phyloP scores from a whole-genome alignment of 2,888 invertebrate genomes.

The Aradus depressus region DNA sequence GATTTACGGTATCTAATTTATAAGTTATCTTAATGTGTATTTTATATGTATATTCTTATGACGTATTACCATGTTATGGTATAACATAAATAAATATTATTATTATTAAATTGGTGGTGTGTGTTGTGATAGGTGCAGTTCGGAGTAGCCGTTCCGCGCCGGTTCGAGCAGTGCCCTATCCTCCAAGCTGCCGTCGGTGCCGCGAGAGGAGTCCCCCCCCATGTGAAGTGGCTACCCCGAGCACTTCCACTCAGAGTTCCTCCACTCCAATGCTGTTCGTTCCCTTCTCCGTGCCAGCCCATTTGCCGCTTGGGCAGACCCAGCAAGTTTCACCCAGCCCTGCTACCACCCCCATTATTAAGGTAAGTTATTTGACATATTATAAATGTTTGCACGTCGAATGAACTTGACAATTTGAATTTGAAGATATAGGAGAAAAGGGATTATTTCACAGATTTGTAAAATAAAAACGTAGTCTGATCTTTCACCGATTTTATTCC shows the following conservation, averaged over 20 bases:
- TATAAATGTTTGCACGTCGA: no score
- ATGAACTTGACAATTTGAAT: no score
- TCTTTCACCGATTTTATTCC: no score
- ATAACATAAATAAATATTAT: no score
- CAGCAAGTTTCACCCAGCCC: slow-evolving; percentile 24
- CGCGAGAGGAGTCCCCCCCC: slow-evolving; percentile 12
- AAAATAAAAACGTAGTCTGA: no score
- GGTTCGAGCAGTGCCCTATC: slow-evolving; percentile 33
- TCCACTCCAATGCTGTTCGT: slow-evolving; percentile 25
- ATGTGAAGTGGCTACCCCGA: slow-evolving; percentile 11
- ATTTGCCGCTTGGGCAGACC: slow-evolving; percentile 17
- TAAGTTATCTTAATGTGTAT: no score
- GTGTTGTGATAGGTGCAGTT: slow-evolving; percentile 25
- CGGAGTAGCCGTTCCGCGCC: slow-evolving; percentile 31
- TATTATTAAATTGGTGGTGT: no score
- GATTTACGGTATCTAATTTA: no score
- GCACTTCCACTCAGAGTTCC: slow-evolving; percentile 8
- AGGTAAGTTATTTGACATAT: slow-evolving; percentile 18
- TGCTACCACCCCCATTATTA: slow-evolving; percentile 24
- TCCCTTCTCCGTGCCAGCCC: slow-evolving; percentile 22
- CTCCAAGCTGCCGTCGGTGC: slow-evolving; percentile 21
- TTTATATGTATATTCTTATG: no score
- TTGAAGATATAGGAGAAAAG: no score
- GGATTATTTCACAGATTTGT: no score
- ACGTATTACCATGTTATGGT: no score